Evolutionary conservation across 2,888 invertebrate species (phyloP).

Genomic region (Epistrophella euchroma): DNA sequence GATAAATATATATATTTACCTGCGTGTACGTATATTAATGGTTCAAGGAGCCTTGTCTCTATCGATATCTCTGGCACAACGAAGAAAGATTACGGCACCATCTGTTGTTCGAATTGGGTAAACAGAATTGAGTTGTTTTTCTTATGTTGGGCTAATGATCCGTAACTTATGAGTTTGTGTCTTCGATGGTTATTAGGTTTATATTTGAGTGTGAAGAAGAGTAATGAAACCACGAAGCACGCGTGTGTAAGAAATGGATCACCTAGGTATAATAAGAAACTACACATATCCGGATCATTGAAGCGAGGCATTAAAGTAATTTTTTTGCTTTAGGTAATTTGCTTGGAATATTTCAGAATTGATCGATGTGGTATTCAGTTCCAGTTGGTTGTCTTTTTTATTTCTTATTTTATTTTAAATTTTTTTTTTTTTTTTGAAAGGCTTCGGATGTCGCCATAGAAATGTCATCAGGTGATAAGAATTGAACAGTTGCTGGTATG

Average conservation of each 20-base stretch:
- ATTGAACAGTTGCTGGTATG: conserved; percentile 27
- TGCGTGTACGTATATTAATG: neutral
- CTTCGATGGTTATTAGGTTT: conserved; percentile 20
- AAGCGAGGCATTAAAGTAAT: conserved; percentile 63
- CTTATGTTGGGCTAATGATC: conserved; percentile 72
- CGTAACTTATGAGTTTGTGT: conserved; percentile 72
- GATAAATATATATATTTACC: conserved; percentile 1
- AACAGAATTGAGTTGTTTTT: conserved; percentile 71
- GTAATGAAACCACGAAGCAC: conserved; percentile 62
- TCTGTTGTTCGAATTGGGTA: conserved; percentile 58
- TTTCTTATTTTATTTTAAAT: conserved; percentile 6
- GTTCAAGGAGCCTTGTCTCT: conserved; percentile 19
- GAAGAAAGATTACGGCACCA: conserved; percentile 67
- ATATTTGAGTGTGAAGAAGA: conserved; percentile 67
- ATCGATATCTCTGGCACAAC: conserved; percentile 12
- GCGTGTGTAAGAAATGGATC: conserved; percentile 72
- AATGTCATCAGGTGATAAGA: conserved; percentile 69
- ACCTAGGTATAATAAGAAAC: conserved; percentile 22
- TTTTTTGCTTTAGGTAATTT: conserved; percentile 44
- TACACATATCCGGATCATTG: conserved; percentile 39
- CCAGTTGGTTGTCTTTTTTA: conserved; percentile 41
- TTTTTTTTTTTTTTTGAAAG: conserved; percentile 3
- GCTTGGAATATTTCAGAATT: conserved; percentile 36
- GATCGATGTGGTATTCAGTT: conserved; percentile 62
- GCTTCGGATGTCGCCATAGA: conserved; percentile 51